Conservation (phyloP, 1,140 invertebrate species). For the Rhyacophila brunnea region DNA sequence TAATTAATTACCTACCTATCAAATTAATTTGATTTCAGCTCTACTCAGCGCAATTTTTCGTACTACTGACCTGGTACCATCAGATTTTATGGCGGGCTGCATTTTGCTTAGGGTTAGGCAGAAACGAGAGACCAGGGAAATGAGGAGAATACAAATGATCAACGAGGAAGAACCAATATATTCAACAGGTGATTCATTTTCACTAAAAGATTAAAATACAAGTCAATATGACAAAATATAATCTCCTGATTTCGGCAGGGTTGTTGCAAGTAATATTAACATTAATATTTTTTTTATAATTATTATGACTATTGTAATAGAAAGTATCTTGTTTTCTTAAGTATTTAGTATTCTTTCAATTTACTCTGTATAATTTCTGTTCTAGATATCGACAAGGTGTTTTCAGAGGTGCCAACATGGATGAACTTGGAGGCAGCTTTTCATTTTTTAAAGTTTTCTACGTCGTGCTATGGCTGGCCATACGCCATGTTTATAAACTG, state of each 20-base stretch:
- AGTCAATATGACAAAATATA: too few relatives aligned
- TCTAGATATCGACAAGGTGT: slow-evolving; percentile 53
- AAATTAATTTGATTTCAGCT: too few relatives aligned
- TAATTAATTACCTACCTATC: too few relatives aligned
- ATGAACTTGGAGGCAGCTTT: slow-evolving; percentile 75
- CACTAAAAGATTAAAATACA: too few relatives aligned
- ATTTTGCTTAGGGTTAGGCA: slow-evolving; percentile 74
- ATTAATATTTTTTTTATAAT: too few relatives aligned
- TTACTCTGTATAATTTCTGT: slow-evolving; percentile 24
- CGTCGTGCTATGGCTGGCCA: slow-evolving; percentile 89
- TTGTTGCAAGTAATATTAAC: too few relatives aligned
- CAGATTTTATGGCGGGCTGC: slow-evolving; percentile 84
- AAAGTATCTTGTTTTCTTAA: too few relatives aligned
- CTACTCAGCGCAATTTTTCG: slow-evolving; percentile 74
- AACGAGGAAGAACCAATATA: slow-evolving; percentile 67
- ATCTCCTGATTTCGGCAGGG: too few relatives aligned
- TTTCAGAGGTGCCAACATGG: slow-evolving; percentile 66
- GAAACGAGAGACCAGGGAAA: slow-evolving; percentile 69
- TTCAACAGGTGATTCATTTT: slow-evolving; percentile 62
- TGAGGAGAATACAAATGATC: slow-evolving; percentile 66
- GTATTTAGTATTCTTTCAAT: too few relatives aligned
- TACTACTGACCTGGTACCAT: slow-evolving; percentile 83
- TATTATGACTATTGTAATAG: too few relatives aligned
- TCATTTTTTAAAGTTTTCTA: slow-evolving; percentile 76
- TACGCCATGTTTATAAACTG: slow-evolving; percentile 76